Evolutionary conservation across 2,888 invertebrate genomes (phyloP), one percentile per base, ranked within the genome.

Genomic region (Drosophila anomelani): DNA sequence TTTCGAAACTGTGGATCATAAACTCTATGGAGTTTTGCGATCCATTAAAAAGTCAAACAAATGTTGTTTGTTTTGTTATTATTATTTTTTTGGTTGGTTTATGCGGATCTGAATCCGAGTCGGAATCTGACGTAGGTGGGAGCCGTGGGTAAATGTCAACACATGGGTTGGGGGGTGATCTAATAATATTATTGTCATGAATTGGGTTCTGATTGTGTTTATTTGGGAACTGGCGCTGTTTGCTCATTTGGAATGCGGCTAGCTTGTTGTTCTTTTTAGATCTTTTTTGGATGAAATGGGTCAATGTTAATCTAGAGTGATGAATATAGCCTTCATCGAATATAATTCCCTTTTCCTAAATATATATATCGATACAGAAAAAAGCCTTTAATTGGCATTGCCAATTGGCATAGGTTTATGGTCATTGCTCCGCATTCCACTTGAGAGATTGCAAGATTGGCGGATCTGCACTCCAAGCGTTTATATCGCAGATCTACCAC

Each of bases 161-260:
- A 62, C 51, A 60, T 57, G 38, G 36, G 58, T 57, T 46, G 43
- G 15, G 17, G 23, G 54, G 60, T 71, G 57, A 71, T 75, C 75
- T 85, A 79, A 82, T 85, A 77, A 88, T 74, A 66, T 55, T 69
- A 67, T 56, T 69, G 59, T 81, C 85, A 82, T 77, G 82, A 77
- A 69, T 75, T 83, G 51, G 36, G 32, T 59, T 55, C 58, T 54
- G 61, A 70, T 82, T 73, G 75, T 73, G 57, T 73, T 73, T 73
- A 49, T 57, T 58, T 26, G 23, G 38, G 44, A 53, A 23, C 8
- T 12, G 34, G 32, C n/a, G 32, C 29, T 71, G 10, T 66, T 66
- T 66, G 44, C 66, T 66, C 17, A 46, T 38, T 54, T n/a, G 12
- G 29, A 54, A 38, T 54, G 29, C 54, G 23, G 56, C 59, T 72